These are phyloP conservation scores for Stenurella melanura DNA, from an alignment of 2,888 invertebrate species.

Conservation along the genomic window DNA sequence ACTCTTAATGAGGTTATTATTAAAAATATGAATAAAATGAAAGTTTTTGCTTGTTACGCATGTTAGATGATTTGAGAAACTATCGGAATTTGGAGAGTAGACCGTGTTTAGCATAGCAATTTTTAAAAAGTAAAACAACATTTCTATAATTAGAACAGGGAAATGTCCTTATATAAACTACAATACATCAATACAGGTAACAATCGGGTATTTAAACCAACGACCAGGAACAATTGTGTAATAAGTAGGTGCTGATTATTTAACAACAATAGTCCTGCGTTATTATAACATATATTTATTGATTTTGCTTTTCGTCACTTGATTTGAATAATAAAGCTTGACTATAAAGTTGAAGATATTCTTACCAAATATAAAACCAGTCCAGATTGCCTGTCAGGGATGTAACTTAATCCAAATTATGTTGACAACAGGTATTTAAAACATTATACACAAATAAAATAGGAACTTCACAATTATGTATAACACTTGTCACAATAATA, in stretches of 20 bases:
- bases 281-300: constrained; percentile 22
- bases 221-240: constrained; percentile 23
- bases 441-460: constrained; percentile 55
- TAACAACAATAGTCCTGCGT: constrained; percentile 20
- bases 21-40: constrained; percentile 29
- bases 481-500: constrained; percentile 31
- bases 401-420: constrained; percentile 50
- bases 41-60: constrained; percentile 30
- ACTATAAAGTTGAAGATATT: constrained; percentile 9
- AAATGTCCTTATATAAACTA: neutral
- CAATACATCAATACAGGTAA: constrained; percentile 27
- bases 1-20: constrained; percentile 21
- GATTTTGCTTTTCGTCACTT: neutral
- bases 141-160: constrained; percentile 31
- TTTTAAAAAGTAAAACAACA: constrained; percentile 19
- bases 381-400: constrained; percentile 46
- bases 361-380: constrained; percentile 48
- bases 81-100: constrained; percentile 35
- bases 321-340: neutral
- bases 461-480: constrained; percentile 39
- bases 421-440: constrained; percentile 57
- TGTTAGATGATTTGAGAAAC: constrained; percentile 33
- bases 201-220: neutral
- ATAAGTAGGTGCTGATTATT: constrained; percentile 16
- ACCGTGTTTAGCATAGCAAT: constrained; percentile 22